Base-by-base conservation (phyloP, 2,888 invertebrate genomes). In the Hybos culiciformis region DNA sequence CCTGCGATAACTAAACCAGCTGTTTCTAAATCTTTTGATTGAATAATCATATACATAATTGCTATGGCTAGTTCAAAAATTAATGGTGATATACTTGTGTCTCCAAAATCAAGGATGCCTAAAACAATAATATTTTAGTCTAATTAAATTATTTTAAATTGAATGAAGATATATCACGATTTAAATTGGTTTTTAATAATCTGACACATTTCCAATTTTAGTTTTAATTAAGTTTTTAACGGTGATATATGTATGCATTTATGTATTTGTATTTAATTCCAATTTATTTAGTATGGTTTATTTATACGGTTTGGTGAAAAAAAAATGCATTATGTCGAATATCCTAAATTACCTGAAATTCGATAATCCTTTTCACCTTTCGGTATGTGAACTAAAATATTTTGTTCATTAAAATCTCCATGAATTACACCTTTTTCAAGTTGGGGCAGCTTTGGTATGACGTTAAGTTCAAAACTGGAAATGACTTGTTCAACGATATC, bases 361-460 rank as follows among this genome's bases (percentile, higher is more conserved):
- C 69, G 67, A 65, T 75, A 75, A 21, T 73, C 71, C 11, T 54
- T 36, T 0, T 66, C 61, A 31, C 68, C 58, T 37, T 66, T 68
- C 52, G 40, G 34, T 31, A 51, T 46, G 1, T 62, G 60, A 0
- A 83, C 77, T 5, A 92, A 59, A 5, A 93, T 74, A 63, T 94
- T 94, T 62, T 85, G 84, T 56, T 92, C 91, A 60, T 93, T 93
- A 45, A 86, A 73, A 59, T 94, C 94, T 1, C 91, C 93, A 58
- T 94, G 93, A 47, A 93, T 83, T 48, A 56, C 72, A 54, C 80
- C 84, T 55, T 70, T 72, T 53, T 79, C 76, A 48, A 91, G 67
- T 26, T 70, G 66, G 0, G 72, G 64, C 3, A 72, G 55, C 1
- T 68, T 61, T 0, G 75, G 70, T 1, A 83, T 57, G 0, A 91